Evolutionary conservation across 1,140 invertebrate genomes (phyloP), one percentile per base, ranked within the genome.

Genomic region (Wiebesia pumilae): DNA sequence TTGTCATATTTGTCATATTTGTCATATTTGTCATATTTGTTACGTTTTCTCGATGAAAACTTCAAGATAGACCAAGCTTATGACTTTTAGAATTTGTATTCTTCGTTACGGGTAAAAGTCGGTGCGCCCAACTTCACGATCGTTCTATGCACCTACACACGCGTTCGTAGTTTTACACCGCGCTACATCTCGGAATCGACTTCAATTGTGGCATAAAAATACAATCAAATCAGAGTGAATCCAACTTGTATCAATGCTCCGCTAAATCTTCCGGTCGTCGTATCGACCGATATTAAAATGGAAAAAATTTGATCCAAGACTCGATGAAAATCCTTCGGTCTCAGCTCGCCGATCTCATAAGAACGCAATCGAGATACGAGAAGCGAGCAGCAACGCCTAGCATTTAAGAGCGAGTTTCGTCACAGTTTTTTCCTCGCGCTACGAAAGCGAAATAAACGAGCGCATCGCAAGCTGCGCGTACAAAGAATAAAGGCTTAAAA

Each of bases 401-500:
- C 27, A 51, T 14, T 21, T 21, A 4, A 30, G 10, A 30, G 0
- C 33, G 54, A 38, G 33, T n/a, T 3, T 19, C 14, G 38, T 24
- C 58, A 16, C 27, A 14, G 58, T 81, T 62, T 81, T 81, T 81
- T 69, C 80, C 33, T 69, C 58, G 62, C 80, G 38, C 58, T 0
- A 33, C 67, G 51, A 73, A 47, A 73, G 38, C 51, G 77, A 62
- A 86, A 75, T 62, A 81, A 73, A 86, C 51, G 40, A 65, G 65
- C 6, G 4, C 27, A 33, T 35, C 62, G n/a, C 40, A 58, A 54
- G 19, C 24, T 43, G 4, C 69, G 27, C 43, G 24, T 47, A 82
- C 58, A 54, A 77, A 86, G 85, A 86, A 77, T 30, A 86, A 84
- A 78, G 47, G 51, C 77, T 87, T 83, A 73, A 84, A 83, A 84